Conservation (phyloP, 2,888 invertebrate species). For the Leucania comma region DNA sequence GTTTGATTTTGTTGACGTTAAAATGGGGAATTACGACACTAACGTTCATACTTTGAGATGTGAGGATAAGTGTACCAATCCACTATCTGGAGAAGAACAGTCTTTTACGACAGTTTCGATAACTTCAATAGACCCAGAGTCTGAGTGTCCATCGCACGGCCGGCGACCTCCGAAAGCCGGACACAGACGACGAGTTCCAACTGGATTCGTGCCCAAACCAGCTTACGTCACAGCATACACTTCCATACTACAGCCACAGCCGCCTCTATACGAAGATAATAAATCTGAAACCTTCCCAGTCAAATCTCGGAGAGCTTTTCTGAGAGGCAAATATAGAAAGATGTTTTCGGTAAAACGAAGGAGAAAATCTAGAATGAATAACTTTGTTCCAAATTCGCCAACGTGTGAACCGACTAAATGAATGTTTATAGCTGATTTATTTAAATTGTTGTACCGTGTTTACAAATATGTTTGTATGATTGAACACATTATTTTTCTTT, state of each 20-base stretch:
- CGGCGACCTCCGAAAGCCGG: conserved; percentile 45
- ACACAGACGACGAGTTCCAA: conserved; percentile 47
- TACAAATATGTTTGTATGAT: conserved; percentile 20
- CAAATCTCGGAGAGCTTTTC: conserved; percentile 72
- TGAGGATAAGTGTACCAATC: conserved; percentile 80
- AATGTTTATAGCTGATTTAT: conserved; percentile 7
- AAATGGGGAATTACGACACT: conserved; percentile 71
- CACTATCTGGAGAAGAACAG: conserved; percentile 67
- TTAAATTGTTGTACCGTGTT: conserved; percentile 14
- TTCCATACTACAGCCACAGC: conserved; percentile 38
- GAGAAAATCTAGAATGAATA: conserved; percentile 67
- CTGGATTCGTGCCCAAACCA: conserved; percentile 71
- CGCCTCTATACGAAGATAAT: conserved; percentile 26
- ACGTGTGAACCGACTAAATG: conserved; percentile 23
- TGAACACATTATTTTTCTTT: conserved; percentile 10
- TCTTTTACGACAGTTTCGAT: conserved; percentile 71
- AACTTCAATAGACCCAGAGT: conserved; percentile 73
- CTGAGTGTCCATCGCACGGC: conserved; percentile 75
- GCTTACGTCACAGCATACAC: conserved; percentile 72
- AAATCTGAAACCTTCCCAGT: conserved; percentile 61
- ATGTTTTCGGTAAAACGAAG: conserved; percentile 74
- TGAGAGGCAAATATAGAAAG: conserved; percentile 77
- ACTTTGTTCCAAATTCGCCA: conserved; percentile 37
- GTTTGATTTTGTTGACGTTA: conserved; percentile 71
- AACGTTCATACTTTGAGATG: conserved; percentile 77